phyloP scores from a whole-genome alignment of 2,888 invertebrate genomes.

The Rhopalosiphum nymphaeae region DNA sequence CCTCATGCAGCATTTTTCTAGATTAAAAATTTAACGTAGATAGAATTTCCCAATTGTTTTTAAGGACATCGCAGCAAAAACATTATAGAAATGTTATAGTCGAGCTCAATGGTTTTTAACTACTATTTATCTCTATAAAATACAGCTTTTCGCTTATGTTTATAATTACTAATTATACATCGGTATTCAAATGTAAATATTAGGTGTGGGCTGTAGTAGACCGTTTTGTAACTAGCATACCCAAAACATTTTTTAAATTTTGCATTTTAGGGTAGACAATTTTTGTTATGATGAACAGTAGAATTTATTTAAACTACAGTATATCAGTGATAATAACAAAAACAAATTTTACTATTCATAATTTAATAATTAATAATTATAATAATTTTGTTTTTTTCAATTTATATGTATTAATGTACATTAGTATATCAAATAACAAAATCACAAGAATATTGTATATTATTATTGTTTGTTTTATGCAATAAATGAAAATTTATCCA shows the following conservation, averaged over 20 bases:
- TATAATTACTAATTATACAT: not conserved
- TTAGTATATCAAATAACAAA: not conserved
- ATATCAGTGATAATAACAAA: not conserved
- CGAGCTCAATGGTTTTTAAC: not conserved
- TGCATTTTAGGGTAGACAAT: not conserved
- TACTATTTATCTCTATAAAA: not conserved
- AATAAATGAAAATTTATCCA: not conserved
- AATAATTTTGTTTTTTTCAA: not conserved
- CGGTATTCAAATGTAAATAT: not conserved
- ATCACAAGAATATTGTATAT: not conserved
- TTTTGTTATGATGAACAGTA: not conserved
- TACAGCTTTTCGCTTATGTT: not conserved
- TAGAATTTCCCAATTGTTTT: not conserved
- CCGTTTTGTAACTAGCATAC: not conserved
- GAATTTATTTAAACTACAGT: not conserved
- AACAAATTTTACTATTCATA: not conserved
- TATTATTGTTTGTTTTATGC: not conserved
- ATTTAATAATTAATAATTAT: no score
- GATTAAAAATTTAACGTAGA: not conserved
- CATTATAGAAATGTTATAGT: not conserved
- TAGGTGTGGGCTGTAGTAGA: not conserved
- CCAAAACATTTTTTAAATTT: not conserved
- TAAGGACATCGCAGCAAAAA: not conserved
- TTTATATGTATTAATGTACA: not conserved
- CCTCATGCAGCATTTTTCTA: not conserved